These are phyloP conservation scores for Tupiocoris notatus DNA, from an alignment of 2,888 invertebrate genomes.

Conservation along the genomic window DNA sequence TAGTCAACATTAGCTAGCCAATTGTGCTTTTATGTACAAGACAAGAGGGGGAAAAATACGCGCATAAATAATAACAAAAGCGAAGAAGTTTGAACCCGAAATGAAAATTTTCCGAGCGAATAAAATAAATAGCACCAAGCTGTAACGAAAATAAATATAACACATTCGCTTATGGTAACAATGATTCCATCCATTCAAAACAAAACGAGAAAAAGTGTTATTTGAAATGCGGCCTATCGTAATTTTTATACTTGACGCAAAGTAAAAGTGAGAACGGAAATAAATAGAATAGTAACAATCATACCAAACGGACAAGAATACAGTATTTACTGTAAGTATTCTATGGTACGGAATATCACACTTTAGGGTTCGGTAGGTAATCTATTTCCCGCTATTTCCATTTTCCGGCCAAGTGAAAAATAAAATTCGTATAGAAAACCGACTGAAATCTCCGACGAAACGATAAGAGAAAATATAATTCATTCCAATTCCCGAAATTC, in stretches of 20 bases:
- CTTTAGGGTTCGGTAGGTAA: not conserved
- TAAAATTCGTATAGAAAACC: not conserved
- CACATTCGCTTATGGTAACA: slow-evolving; percentile 24
- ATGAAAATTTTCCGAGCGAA: slow-evolving; percentile 6
- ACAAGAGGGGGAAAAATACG: not conserved
- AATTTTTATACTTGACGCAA: not conserved
- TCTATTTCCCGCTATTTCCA: not conserved
- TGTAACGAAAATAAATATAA: slow-evolving; percentile 25
- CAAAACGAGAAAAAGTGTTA: slow-evolving; percentile 5
- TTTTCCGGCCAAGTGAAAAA: not conserved
- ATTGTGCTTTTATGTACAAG: not conserved
- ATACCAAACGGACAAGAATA: slow-evolving; percentile 29
- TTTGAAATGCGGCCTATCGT: too few species aligned
- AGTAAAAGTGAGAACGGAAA: not conserved
- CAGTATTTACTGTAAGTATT: not conserved
- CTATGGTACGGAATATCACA: not conserved
- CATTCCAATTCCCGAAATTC: too few species aligned
- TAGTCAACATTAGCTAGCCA: not conserved
- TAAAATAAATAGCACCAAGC: slow-evolving; percentile 26
- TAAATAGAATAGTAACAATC: slow-evolving; percentile 13
- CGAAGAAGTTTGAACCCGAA: too few species aligned
- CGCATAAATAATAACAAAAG: slow-evolving; percentile 3
- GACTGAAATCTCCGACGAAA: not conserved
- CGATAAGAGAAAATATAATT: too few species aligned
- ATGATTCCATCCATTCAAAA: slow-evolving; percentile 3